Evolutionary conservation across 2,113 vertebrate species (phyloP), one percentile per base, ranked within the genome.

Genomic region (Andinoacara biseriatus): DNA sequence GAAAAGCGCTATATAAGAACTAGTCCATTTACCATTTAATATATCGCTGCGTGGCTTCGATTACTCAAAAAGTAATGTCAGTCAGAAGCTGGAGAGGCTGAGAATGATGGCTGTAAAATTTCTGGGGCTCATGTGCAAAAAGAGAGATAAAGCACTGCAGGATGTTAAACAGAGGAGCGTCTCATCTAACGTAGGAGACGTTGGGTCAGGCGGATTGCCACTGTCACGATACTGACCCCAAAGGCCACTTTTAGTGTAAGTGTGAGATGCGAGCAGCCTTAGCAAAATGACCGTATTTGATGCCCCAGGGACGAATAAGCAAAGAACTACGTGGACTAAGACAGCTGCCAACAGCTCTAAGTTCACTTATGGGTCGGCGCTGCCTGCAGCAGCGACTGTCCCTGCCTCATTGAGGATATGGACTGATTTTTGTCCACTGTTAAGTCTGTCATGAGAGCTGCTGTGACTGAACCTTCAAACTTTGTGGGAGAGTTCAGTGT

Each of bases 181-280:
- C 0, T 67, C 6, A 46, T 46, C 40, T 24, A 4, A 18, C 0
- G 2, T 0, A 10, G 22, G 43, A 2, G 22, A 67, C 14, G 2
- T 38, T 46, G 2, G 0, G 63, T 26, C 24, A 29, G 40, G 63
- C 3, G 18, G 22, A 67, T 29, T 0, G 40, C 18, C 26, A 11
- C 1, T 15, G 0, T 26, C 38, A 46, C 17, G 0, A 46, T 5
- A 0, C 9, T 11, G 22, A 67, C 0, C 8, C 63, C 40, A 69
- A 29, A 49, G 26, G 10, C 9, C 63, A 67, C 24, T 2, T 69
- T 69, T 15, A 7, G 2, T 18, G 0, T 24, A 65, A 65, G 40
- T 10, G 62, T 65, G 62, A 65, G 35, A 65, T 5, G 14, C 1
- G 17, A 15, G 0, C 0, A 26, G 1, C 7, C 38, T 46, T 46